These are phyloP conservation scores for Synanceia verrucosa DNA, from an alignment of 2,797 vertebrate genomes.

Conservation along the genomic window DNA sequence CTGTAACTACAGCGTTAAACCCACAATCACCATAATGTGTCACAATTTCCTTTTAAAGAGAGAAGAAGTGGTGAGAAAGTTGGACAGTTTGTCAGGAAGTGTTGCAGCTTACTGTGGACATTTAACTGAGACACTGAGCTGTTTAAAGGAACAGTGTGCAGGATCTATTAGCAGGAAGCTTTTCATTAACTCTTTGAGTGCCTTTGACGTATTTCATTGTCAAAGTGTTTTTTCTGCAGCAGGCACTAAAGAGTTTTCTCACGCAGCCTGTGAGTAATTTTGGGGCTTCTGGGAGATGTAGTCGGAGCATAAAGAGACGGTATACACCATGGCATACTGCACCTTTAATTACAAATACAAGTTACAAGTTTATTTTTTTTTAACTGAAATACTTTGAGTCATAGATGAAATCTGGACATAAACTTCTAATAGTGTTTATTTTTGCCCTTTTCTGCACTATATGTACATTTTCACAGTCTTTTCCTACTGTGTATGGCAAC, in stretches of 20 bases:
- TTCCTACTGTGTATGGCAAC: too few species aligned
- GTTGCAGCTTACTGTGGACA: background rate
- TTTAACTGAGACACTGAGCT: background rate
- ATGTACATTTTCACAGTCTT: too few species aligned
- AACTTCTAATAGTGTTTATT: background rate
- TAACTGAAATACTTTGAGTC: background rate
- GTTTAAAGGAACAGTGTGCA: background rate
- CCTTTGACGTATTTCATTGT: too few species aligned
- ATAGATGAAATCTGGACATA: background rate
- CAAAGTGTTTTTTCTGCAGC: too few species aligned
- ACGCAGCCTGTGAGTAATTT: too few species aligned
- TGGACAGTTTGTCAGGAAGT: constrained; percentile 1
- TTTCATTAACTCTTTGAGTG: too few species aligned
- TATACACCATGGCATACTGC: too few species aligned
- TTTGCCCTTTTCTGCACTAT: too few species aligned
- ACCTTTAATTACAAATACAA: background rate
- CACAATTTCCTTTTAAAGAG: constrained; percentile 27
- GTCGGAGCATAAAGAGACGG: too few species aligned
- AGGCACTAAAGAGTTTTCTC: too few species aligned
- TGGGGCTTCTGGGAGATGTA: too few species aligned
- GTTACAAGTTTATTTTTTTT: too few species aligned
- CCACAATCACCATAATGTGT: constrained; percentile 14
- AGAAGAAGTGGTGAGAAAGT: background rate
- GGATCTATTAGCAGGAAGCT: background rate
- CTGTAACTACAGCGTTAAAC: constrained; percentile 40